Evolutionary conservation across 92 coral and sea anemone species (phyloP).

Genomic region (Umimayanthus chanpuru): DNA sequence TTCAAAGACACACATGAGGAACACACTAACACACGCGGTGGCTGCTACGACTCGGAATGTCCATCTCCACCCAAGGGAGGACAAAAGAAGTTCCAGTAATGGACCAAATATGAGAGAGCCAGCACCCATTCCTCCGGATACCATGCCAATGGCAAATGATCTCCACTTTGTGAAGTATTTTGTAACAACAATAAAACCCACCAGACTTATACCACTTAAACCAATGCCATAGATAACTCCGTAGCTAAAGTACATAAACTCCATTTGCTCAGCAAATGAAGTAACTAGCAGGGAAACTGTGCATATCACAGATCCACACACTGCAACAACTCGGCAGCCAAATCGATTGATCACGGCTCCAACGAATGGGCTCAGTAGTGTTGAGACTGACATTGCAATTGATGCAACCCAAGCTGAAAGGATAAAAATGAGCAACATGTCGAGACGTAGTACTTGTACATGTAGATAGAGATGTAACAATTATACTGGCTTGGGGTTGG

Average conservation of each 20-base stretch:
- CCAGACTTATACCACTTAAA: slow-evolving; percentile 45
- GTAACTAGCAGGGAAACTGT: slow-evolving; percentile 49
- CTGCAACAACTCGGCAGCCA: slow-evolving; percentile 56
- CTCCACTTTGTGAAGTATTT: slow-evolving; percentile 62
- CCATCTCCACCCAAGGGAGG: slow-evolving; percentile 62
- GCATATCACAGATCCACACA: slow-evolving; percentile 51
- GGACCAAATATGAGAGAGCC: slow-evolving; percentile 65
- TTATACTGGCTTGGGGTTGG: too few relatives aligned
- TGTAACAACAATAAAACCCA: slow-evolving; percentile 54
- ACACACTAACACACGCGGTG: slow-evolving; percentile 33
- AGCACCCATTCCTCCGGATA: slow-evolving; percentile 63
- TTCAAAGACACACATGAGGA: slow-evolving; percentile 44
- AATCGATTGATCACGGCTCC: slow-evolving; percentile 50
- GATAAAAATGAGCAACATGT: background rate
- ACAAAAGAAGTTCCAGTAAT: slow-evolving; percentile 52
- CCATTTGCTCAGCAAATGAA: slow-evolving; percentile 49
- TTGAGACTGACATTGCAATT: slow-evolving; percentile 45
- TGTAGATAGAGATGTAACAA: background rate
- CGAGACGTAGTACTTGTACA: background rate
- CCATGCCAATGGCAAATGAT: slow-evolving; percentile 69
- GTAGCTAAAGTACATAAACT: slow-evolving; percentile 56
- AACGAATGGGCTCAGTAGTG: slow-evolving; percentile 52
- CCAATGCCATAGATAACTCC: slow-evolving; percentile 67
- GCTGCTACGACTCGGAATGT: slow-evolving; percentile 64
- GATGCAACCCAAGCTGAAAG: slow-evolving; percentile 71